A percentile compares a stretch with the other conserved stretches of the same genome.
Evolutionary conservation across 64 coral and sea anemone genomes (phyloP).

Genomic region (Stichodactyla mertensii): DNA sequence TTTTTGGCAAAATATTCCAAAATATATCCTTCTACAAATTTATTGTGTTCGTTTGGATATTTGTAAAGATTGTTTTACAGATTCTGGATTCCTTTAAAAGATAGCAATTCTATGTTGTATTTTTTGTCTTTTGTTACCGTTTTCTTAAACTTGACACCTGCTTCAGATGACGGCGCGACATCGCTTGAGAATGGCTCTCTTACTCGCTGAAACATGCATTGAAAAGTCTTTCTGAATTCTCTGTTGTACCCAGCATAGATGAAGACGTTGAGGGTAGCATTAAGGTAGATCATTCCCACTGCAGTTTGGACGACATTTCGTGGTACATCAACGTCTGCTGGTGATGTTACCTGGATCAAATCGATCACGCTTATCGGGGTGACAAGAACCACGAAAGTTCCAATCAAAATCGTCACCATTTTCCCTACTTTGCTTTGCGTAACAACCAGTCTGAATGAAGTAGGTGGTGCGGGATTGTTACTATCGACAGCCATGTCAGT

Average conservation of each 20-base stretch:
- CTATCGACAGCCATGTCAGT: no score
- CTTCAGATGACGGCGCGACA: background rate
- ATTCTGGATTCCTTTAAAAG: background rate
- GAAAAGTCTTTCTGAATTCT: slow-evolving; percentile 49
- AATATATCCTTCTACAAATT: background rate
- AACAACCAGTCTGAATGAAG: background rate
- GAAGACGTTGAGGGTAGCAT: slow-evolving; percentile 47
- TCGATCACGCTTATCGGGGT: slow-evolving; percentile 64
- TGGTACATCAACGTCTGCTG: slow-evolving; percentile 15
- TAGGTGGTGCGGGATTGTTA: no score
- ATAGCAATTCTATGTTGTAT: background rate
- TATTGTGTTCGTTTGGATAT: no score
- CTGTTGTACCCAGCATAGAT: slow-evolving; percentile 54
- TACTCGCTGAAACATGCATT: background rate
- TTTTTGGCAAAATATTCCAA: no score
- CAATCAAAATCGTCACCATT: slow-evolving; percentile 38
- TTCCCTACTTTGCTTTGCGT: slow-evolving; percentile 17
- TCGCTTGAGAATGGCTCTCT: slow-evolving; percentile 1
- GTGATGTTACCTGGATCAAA: slow-evolving; percentile 17
- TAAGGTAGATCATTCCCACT: slow-evolving; percentile 55
- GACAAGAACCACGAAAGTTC: slow-evolving; percentile 36
- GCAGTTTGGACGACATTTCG: background rate
- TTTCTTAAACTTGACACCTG: background rate
- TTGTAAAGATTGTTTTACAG: background rate
- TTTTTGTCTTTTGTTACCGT: background rate